Evolutionary conservation across 2,888 invertebrate species (phyloP).

Genomic region (Drosophila infuscata): DNA sequence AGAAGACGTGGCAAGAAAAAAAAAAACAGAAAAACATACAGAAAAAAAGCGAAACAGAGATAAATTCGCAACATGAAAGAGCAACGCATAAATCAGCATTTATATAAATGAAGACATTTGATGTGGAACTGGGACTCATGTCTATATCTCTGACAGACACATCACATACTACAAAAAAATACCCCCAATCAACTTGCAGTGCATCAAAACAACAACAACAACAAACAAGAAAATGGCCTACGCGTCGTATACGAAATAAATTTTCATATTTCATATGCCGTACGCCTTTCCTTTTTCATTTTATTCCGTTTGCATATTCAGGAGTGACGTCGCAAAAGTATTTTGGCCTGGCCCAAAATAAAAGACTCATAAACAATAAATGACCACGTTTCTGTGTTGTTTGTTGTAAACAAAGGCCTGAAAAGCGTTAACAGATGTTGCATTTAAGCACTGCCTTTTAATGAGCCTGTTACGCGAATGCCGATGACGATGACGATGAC

Average conservation of each 20-base stretch:
- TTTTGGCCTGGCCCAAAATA: slow-evolving; percentile 28
- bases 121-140: slow-evolving; percentile 60
- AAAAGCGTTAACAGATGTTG: slow-evolving; percentile 70
- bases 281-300: slow-evolving; percentile 15
- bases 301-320: slow-evolving; percentile 6
- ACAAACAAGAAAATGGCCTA: slow-evolving; percentile 19
- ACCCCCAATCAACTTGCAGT: slow-evolving; percentile 65
- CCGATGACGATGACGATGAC: slow-evolving; percentile 25
- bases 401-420: slow-evolving; percentile 66
- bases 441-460: slow-evolving; percentile 59
- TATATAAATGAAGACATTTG: slow-evolving; percentile 75
- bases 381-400: slow-evolving; percentile 45
- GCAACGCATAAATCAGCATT: slow-evolving; percentile 72
- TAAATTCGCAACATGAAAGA: slow-evolving; percentile 74
- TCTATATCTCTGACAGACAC: slow-evolving; percentile 3
- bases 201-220: slow-evolving; percentile 40
- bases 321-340: slow-evolving; percentile 58
- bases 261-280: slow-evolving; percentile 74
- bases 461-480: slow-evolving; percentile 29
- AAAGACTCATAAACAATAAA: slow-evolving; percentile 62
- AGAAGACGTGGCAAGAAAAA: slow-evolving; percentile 48
- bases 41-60: slow-evolving; percentile 25
- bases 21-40: slow-evolving; percentile 6
- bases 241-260: slow-evolving; percentile 77
- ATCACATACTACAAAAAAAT: slow-evolving; percentile 18